phyloP scores from a whole-genome alignment of 2,797 vertebrate genomes.

The Anomalospiza imberbis region DNA sequence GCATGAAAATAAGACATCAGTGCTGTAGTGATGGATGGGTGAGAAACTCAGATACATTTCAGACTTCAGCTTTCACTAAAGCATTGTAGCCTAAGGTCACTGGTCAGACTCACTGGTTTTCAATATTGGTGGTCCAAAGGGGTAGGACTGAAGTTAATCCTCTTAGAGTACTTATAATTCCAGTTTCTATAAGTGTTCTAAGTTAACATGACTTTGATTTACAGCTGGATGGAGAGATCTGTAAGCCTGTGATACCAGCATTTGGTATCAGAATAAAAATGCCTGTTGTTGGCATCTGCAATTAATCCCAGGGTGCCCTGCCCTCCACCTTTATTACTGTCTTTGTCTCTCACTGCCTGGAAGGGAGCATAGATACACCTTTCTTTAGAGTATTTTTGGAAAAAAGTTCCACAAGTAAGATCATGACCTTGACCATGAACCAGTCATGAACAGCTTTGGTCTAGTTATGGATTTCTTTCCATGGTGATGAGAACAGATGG shows the following conservation, averaged over 20 bases:
- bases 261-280: not conserved
- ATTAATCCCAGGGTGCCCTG: not conserved
- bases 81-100: not conserved
- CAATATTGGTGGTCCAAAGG: not conserved
- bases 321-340: not conserved
- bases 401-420: not conserved
- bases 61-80: not conserved
- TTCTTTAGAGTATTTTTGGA: not conserved
- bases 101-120: not conserved
- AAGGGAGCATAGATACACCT: not conserved
- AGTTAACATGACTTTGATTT: not conserved
- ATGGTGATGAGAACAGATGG: not conserved
- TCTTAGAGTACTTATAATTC: not conserved
- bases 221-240: not conserved
- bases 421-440: not conserved
- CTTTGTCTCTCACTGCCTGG: not conserved
- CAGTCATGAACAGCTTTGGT: not conserved
- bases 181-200: not conserved
- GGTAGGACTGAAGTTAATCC: not conserved
- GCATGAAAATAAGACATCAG: not conserved
- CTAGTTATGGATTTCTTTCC: not conserved
- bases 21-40: not conserved
- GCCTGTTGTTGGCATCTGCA: not conserved
- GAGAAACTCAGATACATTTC: not conserved
- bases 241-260: not conserved